Base-by-base conservation (phyloP, 2,797 vertebrate species). In the Podargus strigoides region DNA sequence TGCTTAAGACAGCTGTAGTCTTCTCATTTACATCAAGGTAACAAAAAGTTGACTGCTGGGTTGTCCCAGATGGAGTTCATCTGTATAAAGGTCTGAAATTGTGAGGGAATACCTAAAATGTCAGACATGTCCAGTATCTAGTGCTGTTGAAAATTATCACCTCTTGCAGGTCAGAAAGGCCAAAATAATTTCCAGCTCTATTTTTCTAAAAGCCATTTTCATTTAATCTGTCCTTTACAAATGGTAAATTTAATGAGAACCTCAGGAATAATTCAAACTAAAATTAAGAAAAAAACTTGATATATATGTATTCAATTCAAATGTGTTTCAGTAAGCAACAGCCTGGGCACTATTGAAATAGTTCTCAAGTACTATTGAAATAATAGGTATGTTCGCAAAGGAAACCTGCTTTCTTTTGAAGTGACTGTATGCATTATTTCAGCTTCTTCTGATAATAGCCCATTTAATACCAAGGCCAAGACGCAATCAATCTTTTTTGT, bases 211-310 rank as follows among this genome's bases (percentile, higher is more conserved):
- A 96, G 90, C 93, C 94, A 96, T 95, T 97, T 96, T 90, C 93
- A 94, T 97, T 96, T 96, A 96, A 94, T 95, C 89, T 97, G 89
- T 95, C 93, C 88, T 96, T 97, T 96, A 94, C 82, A 97, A 96
- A 96, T 96, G 96, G 94, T 97, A 96, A 95, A 96, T 96, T 94
- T 96, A 97, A 97, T 97, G 96, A 96, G 94, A 96, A 96, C 74
- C 94, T 96, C 93, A 91, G 92, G 77, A 93, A 94, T 89, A 95
- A 96, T 96, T 97, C 93, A 80, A 90, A 92, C 81, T 69, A 94
- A 95, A 97, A 94, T 96, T 95, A 96, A 87, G 78, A 70, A 94
- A 94, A 95, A 94, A 89, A 47, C 76, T 90, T 73, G 52, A 94
- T 94, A 87, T 93, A 94, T 94, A 93, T 3, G 3, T 92, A 89